Percentiles rank a stretch among this genome's conserved stretches.
Conservation (phyloP, 2,113 vertebrate species). For the Saiga tatarica region DNA sequence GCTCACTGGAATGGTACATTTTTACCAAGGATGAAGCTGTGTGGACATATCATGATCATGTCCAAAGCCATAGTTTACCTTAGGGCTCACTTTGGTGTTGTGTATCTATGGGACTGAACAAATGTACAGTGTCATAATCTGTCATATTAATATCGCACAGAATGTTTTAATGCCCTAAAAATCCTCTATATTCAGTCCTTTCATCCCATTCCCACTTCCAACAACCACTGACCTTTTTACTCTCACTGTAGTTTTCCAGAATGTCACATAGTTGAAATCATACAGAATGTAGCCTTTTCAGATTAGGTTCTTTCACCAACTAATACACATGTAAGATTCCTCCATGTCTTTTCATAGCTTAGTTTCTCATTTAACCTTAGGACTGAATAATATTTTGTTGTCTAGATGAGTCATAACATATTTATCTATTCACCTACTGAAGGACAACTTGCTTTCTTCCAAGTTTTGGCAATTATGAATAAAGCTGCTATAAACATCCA, state of each 20-base stretch:
- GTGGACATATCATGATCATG: neutral
- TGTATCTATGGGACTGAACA: neutral
- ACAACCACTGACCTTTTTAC: neutral
- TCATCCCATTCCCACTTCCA: neutral
- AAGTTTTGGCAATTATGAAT: neutral
- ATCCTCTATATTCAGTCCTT: neutral
- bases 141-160: neutral
- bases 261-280: neutral
- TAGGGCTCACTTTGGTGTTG: neutral
- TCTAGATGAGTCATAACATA: neutral
- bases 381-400: neutral
- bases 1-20: neutral
- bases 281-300: neutral
- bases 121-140: neutral
- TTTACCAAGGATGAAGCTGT: neutral
- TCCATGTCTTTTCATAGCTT: neutral
- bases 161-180: neutral
- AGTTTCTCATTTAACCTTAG: neutral
- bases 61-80: neutral
- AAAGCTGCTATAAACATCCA: neutral
- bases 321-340: neutral
- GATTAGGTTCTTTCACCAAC: neutral
- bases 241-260: neutral
- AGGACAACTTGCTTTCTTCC: neutral
- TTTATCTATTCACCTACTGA: neutral